Evolutionary conservation across 2,888 invertebrate species (phyloP), one percentile per base, ranked within the genome.

Genomic region (Lasioglossum vierecki): DNA sequence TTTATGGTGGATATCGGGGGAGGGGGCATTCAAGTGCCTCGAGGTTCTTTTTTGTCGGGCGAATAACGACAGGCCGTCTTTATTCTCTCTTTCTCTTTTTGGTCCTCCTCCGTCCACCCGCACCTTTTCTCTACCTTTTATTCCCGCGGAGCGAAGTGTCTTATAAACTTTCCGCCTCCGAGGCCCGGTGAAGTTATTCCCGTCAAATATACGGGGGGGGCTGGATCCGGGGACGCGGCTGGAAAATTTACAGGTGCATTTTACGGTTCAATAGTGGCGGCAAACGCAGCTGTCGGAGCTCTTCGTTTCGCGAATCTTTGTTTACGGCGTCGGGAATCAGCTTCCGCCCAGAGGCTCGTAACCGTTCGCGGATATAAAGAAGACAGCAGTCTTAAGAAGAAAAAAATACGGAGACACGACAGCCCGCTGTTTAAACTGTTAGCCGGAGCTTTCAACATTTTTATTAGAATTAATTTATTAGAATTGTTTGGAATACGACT

Each of bases 1-100:
- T 84, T 84, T 84, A 83, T 74, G 77, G 74, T 30, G 74, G 83
- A 77, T 82, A 82, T 84, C 83, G 73, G 60, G 11, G 75, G 41
- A 11, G 15, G 66, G 63, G n/a, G 60, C 53, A 39, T 68, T 66
- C 74, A 49, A 70, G 57, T 30, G 49, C 41, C 72, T 60, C 44
- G n/a, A n/a, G 76, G 57, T 49, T 53, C 68, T 74, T 30, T 77
- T 83, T 71, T 74, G 70, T 70, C 73, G 39, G n/a, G 11, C 76
- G 75, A 79, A 79, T 76, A 83, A 84, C 78, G 72, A 72, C 75
- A 72, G 79, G 66, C 71, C n/a, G 83, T 39, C 66, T 83, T 84
- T 84, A 84, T 79, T 66, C 79, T 60, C 60, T 73, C 74, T 22
- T 6, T 35, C 22, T 35, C 35, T 18, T 30, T 66, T 39, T 68